A percentile compares a stretch with the other conserved stretches of the same genome.
Evolutionary conservation across 2,888 invertebrate genomes (phyloP).

Genomic region (Pterostichus niger): DNA sequence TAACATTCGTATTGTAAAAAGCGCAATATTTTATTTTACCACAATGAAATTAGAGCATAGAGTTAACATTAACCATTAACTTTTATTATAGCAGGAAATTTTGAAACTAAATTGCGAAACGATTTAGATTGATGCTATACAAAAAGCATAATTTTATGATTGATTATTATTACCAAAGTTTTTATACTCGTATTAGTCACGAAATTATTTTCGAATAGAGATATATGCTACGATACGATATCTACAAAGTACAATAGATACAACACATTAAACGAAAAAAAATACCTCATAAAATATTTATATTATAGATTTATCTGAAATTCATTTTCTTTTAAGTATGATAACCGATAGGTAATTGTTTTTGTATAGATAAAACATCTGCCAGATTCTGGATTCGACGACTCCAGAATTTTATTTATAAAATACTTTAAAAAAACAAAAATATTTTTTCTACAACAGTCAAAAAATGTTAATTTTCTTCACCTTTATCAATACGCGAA

Average conservation of each 20-base stretch:
- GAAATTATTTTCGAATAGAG: background rate
- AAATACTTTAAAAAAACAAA: no score
- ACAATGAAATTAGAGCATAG: slow-evolving; percentile 19
- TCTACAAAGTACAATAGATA: no score
- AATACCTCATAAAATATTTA: slow-evolving; percentile 5
- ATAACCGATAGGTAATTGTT: no score
- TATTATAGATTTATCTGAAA: background rate
- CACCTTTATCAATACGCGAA: no score
- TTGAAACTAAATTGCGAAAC: slow-evolving; percentile 42
- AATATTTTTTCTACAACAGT: no score
- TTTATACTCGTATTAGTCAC: slow-evolving; percentile 37
- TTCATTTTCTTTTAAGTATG: background rate
- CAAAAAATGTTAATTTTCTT: no score
- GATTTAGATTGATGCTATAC: slow-evolving; percentile 24
- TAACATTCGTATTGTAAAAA: no score
- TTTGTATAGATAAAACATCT: no score
- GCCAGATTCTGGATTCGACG: no score
- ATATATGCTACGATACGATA: no score
- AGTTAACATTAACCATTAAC: slow-evolving; percentile 34
- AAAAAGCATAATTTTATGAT: slow-evolving; percentile 33
- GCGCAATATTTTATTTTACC: background rate
- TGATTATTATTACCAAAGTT: slow-evolving; percentile 43
- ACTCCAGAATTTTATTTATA: no score
- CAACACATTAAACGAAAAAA: no score
- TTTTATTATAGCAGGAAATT: slow-evolving; percentile 34